Percentiles rank a stretch among this genome's conserved stretches.
These are phyloP conservation scores for Eilema griseolum DNA, from an alignment of 2,888 invertebrate species.

Conservation along the genomic window DNA sequence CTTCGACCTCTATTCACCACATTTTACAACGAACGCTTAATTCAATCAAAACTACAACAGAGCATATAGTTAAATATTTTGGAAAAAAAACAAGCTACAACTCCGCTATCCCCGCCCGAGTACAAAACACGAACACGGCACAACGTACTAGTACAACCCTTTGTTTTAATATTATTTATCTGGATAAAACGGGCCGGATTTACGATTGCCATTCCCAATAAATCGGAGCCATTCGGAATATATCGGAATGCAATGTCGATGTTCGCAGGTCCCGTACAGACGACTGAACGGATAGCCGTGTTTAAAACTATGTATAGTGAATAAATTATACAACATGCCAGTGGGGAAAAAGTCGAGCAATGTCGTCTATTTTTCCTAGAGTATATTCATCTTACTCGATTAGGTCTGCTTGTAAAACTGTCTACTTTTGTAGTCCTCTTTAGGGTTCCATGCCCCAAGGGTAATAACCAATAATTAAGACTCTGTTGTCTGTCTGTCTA, in stretches of 20 bases:
- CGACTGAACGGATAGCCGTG: slow-evolving; percentile 16
- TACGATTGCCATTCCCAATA: slow-evolving; percentile 52
- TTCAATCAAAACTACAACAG: neutral
- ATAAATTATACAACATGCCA: neutral
- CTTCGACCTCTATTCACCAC: too few species aligned
- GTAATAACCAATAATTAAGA: too few species aligned
- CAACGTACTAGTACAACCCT: slow-evolving; percentile 36
- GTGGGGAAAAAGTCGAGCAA: neutral
- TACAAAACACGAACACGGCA: slow-evolving; percentile 18
- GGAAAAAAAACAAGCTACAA: neutral
- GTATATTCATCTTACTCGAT: neutral
- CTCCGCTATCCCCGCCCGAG: slow-evolving; percentile 13
- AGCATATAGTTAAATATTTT: neutral
- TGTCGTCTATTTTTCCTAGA: neutral
- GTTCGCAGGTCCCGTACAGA: slow-evolving; percentile 15
- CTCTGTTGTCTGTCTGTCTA: too few species aligned
- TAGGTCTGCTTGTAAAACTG: neutral
- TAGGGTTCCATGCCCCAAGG: too few species aligned
- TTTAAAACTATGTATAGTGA: slow-evolving; percentile 9
- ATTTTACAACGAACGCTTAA: too few species aligned
- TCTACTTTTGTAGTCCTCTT: neutral
- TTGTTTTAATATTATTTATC: slow-evolving; percentile 59
- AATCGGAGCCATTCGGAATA: slow-evolving; percentile 49
- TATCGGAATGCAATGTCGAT: slow-evolving; percentile 44
- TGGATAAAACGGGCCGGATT: slow-evolving; percentile 45